phyloP scores from a whole-genome alignment of 2,888 invertebrate species.

The Ceratothoa steindachneri region DNA sequence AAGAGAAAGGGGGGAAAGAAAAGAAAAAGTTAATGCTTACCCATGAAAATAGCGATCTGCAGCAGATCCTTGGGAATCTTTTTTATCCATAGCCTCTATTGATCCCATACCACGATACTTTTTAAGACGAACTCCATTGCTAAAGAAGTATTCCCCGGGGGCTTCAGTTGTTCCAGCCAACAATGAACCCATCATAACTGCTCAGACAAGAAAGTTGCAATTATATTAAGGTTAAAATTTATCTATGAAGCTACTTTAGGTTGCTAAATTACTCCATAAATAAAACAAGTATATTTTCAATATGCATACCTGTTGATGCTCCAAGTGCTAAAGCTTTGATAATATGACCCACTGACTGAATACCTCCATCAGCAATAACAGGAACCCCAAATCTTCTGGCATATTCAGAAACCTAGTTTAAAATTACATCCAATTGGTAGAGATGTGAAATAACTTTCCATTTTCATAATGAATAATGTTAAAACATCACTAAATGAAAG shows the following conservation, averaged over 20 bases:
- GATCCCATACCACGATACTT: conserved; percentile 99
- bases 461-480: too few relatives aligned
- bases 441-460: too few relatives aligned
- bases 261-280: too few relatives aligned
- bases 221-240: too few relatives aligned
- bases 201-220: too few relatives aligned
- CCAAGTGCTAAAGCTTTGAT: conserved; percentile 90
- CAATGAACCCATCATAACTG: conserved; percentile 98
- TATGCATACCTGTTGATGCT: conserved; percentile 68
- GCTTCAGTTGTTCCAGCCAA: conserved; percentile 97
- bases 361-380: conserved; percentile 96
- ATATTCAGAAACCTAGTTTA: conserved; percentile 70
- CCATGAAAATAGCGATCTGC: conserved; percentile 51
- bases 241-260: too few relatives aligned
- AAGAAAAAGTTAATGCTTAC: too few relatives aligned
- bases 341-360: conserved; percentile 93
- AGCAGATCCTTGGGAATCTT: conserved; percentile 52
- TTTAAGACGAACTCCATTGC: conserved; percentile 93
- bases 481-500: too few relatives aligned
- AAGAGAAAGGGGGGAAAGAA: too few relatives aligned
- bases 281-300: background rate
- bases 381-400: conserved; percentile 87
- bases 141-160: conserved; percentile 98
- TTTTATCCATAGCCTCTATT: conserved; percentile 94
- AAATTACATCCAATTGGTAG: background rate